Percentiles rank a stretch among this genome's conserved stretches.
phyloP scores from a whole-genome alignment of 2,797 vertebrate species.

The Myotis planiceps region DNA sequence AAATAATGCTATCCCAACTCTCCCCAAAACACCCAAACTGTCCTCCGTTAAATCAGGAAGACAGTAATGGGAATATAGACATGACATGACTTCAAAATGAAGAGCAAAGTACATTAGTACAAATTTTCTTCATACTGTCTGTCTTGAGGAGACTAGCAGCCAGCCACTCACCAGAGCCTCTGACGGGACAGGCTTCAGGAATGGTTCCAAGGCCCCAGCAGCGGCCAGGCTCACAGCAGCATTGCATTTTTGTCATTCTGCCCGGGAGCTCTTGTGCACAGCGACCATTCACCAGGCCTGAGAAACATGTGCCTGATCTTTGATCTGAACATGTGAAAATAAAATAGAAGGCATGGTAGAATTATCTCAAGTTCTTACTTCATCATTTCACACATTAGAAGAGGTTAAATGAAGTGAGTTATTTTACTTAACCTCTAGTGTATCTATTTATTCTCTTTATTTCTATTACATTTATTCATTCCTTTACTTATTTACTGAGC shows the following conservation, averaged over 20 bases:
- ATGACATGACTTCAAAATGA: neutral
- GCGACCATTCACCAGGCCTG: conserved; percentile 93
- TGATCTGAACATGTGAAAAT: conserved; percentile 90
- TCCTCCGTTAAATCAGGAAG: neutral
- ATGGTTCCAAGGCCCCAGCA: conserved; percentile 95
- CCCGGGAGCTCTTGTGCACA: conserved; percentile 93
- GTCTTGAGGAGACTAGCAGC: neutral
- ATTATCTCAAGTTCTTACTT: neutral
- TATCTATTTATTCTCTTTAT: neutral
- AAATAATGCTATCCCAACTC: neutral
- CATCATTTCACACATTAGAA: neutral
- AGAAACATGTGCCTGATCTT: conserved; percentile 94
- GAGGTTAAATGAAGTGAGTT: neutral
- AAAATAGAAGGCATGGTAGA: neutral
- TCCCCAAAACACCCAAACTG: neutral
- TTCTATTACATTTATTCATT: neutral
- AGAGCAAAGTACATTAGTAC: neutral
- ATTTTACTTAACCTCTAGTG: neutral
- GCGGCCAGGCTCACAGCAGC: conserved; percentile 96
- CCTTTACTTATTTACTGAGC: neutral
- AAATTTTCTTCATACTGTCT: neutral
- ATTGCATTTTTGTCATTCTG: conserved; percentile 95
- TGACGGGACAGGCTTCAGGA: conserved; percentile 96
- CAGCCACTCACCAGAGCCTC: conserved; percentile 92
- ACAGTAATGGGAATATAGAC: neutral